Evolutionary conservation across 2,888 invertebrate genomes (phyloP), one percentile per base, ranked within the genome.

Genomic region (Dynastes grantii): DNA sequence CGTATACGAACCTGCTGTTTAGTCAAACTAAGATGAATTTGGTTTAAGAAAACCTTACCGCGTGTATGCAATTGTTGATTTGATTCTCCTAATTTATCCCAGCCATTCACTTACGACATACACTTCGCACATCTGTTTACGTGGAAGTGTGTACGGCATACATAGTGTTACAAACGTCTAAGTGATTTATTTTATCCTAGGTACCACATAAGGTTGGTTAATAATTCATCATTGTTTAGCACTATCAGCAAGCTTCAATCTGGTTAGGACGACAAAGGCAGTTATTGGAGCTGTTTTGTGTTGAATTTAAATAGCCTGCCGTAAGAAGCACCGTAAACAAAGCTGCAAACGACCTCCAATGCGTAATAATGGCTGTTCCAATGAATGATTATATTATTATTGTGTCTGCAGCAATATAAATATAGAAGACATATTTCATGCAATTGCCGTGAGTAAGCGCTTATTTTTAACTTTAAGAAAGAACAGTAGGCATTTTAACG

Each of bases 141-240:
- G 11, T n/a, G 6, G 1, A 55, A 40, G 9, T 55, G n/a, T 55
- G 55, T 11, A 61, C 0, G 13, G 22, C 16, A 27, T 22, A 22
- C 11, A 29, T 0, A 9, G 9, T 2, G 3, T 2, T 9, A 61
- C 8, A 29, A 29, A 27, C 61, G 2, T 22, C 11, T 61, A 27
- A 9, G 61, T 22, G 27, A 11, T 11, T 11, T 27, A 11, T 49
- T 68, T 1, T 27, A 27, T 68, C 45, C 29, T 16, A 49, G 6
- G 2, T 53, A 45, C 22, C 68, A 45, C 45, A 51, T 27, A 68
- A 27, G 16, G 49, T 49, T 51, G 27, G 6, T 22, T 51, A 11
- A 68, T 68, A 68, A 68, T 68, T 45, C 51, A 68, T 49, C 27
- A 68, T 51, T 68, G 49, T 68, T 68, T 51, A n/a, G 51, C 49